Evolutionary conservation across 2,113 vertebrate species (phyloP).

Genomic region (Cygnus atratus): DNA sequence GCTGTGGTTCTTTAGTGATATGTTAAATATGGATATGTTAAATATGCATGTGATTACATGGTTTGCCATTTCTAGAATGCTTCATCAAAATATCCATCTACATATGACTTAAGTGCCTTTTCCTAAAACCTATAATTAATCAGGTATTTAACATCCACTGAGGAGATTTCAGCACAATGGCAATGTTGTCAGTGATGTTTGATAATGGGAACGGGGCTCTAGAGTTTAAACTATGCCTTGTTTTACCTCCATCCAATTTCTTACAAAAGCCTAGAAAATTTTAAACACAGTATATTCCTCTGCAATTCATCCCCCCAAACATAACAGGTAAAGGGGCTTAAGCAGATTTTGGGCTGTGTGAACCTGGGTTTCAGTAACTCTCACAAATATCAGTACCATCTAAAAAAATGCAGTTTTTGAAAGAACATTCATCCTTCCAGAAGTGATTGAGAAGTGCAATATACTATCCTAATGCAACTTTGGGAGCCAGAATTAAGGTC

Average conservation of each 20-base stretch:
- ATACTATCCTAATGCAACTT: background rate
- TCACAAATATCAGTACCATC: background rate
- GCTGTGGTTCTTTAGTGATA: background rate
- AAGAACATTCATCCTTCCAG: background rate
- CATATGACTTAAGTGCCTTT: background rate
- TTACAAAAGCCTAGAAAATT: background rate
- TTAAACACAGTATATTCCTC: background rate
- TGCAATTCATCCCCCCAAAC: background rate
- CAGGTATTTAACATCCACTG: background rate
- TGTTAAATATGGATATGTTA: background rate
- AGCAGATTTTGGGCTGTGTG: background rate
- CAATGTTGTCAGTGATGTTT: background rate
- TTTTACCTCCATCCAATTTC: background rate
- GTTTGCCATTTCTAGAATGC: background rate
- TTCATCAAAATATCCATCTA: background rate
- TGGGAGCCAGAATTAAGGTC: background rate
- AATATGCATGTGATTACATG: background rate
- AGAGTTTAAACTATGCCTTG: slow-evolving; percentile 9
- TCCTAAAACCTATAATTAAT: background rate
- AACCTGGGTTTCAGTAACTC: background rate
- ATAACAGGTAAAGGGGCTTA: background rate
- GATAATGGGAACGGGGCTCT: background rate
- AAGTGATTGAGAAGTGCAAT: background rate
- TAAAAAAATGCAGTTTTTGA: background rate
- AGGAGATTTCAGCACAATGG: background rate